Evolutionary conservation across 2,113 vertebrate species (phyloP).

Genomic region (Proterorhinus semilunaris): DNA sequence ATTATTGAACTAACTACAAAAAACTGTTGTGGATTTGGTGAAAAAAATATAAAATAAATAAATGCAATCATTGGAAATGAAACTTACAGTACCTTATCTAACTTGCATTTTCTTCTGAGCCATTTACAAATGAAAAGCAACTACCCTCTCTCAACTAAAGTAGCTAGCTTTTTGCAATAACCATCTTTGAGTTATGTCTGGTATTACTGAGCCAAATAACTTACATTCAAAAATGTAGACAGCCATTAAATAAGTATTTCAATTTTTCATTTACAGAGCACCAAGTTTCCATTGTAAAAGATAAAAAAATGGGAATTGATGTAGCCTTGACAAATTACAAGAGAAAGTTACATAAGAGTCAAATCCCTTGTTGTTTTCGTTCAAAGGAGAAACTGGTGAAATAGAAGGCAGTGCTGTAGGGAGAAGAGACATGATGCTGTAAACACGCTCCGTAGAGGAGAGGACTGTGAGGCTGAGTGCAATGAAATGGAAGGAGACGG

Average conservation of each 20-base stretch:
- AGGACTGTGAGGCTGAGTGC: constrained; percentile 18
- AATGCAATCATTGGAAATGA: too few relatives aligned
- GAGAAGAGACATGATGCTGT: constrained; percentile 26
- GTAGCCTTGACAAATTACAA: constrained; percentile 18
- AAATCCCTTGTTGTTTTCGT: constrained; percentile 32
- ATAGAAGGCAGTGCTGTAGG: constrained; percentile 8
- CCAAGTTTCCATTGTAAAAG: constrained; percentile 7
- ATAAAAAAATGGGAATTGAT: constrained; percentile 13
- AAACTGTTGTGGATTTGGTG: too few relatives aligned
- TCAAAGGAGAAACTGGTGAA: constrained; percentile 17
- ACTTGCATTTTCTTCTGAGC: too few relatives aligned
- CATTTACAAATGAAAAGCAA: too few relatives aligned
- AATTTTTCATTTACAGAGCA: constrained; percentile 7
- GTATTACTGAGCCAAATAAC: too few relatives aligned
- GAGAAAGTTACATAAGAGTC: constrained; percentile 31
- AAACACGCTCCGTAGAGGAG: constrained; percentile 32
- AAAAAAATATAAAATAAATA: too few relatives aligned
- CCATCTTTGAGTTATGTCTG: too few relatives aligned
- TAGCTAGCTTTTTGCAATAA: too few relatives aligned
- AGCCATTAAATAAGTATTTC: constrained; percentile 19
- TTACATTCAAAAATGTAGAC: neutral
- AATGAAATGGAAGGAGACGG: constrained; percentile 29
- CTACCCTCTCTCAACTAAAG: too few relatives aligned
- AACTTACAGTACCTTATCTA: too few relatives aligned
- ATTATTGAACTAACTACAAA: neutral